Conservation (phyloP, 2,113 vertebrate genomes). For the Prionailurus viverrinus region DNA sequence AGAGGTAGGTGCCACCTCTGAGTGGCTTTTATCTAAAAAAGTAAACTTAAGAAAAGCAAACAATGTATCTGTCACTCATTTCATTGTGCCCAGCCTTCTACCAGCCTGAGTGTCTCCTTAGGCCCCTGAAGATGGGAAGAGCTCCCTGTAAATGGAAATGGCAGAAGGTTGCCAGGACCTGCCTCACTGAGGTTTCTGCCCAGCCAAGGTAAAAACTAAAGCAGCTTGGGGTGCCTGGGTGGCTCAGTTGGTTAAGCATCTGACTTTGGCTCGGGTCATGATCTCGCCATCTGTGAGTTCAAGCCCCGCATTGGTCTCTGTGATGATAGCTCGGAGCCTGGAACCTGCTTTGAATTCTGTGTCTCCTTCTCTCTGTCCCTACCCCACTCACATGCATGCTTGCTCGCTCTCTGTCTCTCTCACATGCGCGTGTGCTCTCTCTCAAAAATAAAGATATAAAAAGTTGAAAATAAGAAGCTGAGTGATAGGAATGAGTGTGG, state of each 20-base stretch:
- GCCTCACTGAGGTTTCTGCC: background rate
- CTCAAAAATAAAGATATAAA: no score
- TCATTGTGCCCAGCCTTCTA: background rate
- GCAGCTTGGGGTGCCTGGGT: no score
- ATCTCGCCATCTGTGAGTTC: no score
- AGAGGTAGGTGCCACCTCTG: background rate
- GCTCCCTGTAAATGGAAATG: background rate
- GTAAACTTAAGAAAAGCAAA: background rate
- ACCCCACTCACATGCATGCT: no score
- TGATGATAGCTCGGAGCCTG: no score
- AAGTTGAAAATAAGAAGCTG: background rate
- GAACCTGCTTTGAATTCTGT: no score
- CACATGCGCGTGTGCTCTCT: no score
- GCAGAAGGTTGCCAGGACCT: background rate
- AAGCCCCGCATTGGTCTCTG: no score
- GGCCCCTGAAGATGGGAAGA: background rate
- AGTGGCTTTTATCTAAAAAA: background rate
- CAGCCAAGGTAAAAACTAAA: background rate
- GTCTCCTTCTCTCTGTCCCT: no score
- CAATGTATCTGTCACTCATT: background rate
- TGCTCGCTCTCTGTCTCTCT: no score
- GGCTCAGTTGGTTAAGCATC: no score
- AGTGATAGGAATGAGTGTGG: background rate
- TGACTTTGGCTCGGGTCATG: no score
- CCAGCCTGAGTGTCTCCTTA: background rate